These are phyloP conservation scores for Ochotona princeps DNA, from an alignment of 2,113 vertebrate species.

Conservation along the genomic window DNA sequence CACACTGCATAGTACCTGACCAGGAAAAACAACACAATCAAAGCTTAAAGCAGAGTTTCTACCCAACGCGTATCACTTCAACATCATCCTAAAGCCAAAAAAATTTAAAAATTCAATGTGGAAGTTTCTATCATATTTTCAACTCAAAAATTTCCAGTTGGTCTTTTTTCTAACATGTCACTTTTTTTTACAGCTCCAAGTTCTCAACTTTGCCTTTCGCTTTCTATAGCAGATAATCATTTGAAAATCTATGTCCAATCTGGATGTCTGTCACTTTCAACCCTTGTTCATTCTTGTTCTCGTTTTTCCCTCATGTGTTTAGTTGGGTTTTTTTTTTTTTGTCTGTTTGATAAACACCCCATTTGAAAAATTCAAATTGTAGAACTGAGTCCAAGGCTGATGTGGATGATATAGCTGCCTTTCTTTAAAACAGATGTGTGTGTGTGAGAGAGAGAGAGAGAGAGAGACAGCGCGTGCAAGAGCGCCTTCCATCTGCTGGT, in stretches of 20 bases:
- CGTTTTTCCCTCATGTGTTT: neutral
- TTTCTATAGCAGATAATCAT: neutral
- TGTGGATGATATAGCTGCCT: too few species aligned
- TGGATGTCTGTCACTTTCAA: neutral
- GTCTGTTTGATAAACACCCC: neutral
- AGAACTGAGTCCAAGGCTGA: neutral
- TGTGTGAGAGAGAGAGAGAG: too few species aligned
- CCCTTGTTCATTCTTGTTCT: neutral
- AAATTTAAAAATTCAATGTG: too few species aligned
- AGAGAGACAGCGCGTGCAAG: too few species aligned
- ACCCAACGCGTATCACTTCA: too few species aligned
- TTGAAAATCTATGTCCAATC: neutral
- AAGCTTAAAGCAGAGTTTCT: too few species aligned
- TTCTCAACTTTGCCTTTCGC: neutral
- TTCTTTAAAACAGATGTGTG: too few species aligned
- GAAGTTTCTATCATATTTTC: neutral
- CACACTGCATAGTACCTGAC: neutral
- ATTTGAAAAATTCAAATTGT: neutral
- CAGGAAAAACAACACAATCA: too few species aligned
- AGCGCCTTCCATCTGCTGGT: too few species aligned
- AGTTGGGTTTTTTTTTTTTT: neutral
- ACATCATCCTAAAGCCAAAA: too few species aligned
- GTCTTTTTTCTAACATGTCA: neutral
- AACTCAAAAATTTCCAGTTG: neutral
- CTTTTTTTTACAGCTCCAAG: neutral